These are phyloP conservation scores for Sander vitreus DNA, from an alignment of 2,113 vertebrate genomes.

Conservation along the genomic window DNA sequence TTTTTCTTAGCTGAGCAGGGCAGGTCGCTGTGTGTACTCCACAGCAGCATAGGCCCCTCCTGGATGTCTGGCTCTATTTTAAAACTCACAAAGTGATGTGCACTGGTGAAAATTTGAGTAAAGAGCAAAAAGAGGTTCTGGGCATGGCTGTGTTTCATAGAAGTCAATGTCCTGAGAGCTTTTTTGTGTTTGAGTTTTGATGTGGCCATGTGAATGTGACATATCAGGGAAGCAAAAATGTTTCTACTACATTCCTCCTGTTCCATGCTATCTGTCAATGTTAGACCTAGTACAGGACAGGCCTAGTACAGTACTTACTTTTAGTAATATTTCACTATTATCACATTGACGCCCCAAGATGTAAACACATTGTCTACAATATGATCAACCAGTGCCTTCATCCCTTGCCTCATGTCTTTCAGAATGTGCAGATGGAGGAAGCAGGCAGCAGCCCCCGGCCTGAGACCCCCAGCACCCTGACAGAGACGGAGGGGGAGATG, in stretches of 20 bases:
- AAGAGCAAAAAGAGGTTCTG: slow-evolving; percentile 20
- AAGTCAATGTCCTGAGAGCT: not conserved
- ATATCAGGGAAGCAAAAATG: not conserved
- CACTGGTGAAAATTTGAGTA: slow-evolving; percentile 28
- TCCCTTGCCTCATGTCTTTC: slow-evolving; percentile 13
- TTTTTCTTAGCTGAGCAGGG: slow-evolving; percentile 27
- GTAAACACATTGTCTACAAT: slow-evolving; percentile 3
- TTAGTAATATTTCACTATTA: not conserved
- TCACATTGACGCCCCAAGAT: not conserved
- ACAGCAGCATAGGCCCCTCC: slow-evolving; percentile 39
- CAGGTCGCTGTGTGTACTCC: slow-evolving; percentile 36
- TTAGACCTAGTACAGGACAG: not conserved
- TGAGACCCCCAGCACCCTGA: slow-evolving; percentile 86
- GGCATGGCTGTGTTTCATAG: slow-evolving; percentile 1
- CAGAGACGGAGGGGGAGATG: slow-evolving; percentile 88
- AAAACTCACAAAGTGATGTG: slow-evolving; percentile 49
- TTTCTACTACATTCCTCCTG: not conserved
- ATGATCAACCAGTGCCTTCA: not conserved
- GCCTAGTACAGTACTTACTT: not conserved
- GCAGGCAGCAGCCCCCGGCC: slow-evolving; percentile 76
- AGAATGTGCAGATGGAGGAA: slow-evolving; percentile 76
- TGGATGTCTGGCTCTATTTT: slow-evolving; percentile 60
- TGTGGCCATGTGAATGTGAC: not conserved
- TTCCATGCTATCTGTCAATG: not conserved
- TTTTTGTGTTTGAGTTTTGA: not conserved